These are phyloP conservation scores for Formicarius rufipectus DNA, from an alignment of 2,113 vertebrate genomes.

Conservation along the genomic window DNA sequence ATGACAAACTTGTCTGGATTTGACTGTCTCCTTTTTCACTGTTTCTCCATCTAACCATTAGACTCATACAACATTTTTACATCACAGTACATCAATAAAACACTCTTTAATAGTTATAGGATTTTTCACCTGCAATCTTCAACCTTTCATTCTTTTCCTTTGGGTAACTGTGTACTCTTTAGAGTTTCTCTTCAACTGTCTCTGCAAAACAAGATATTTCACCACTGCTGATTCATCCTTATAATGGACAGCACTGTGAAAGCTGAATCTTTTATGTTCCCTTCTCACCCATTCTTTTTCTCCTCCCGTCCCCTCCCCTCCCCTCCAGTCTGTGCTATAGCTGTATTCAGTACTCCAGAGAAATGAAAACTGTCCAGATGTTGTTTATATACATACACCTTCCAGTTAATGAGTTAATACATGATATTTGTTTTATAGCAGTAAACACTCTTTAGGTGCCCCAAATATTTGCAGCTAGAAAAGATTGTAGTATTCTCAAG, in stretches of 20 bases:
- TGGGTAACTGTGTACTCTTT: neutral
- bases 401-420: slow-evolving; percentile 36
- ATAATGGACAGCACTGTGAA: neutral
- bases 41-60: neutral
- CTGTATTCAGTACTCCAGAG: neutral
- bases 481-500: neutral
- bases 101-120: neutral
- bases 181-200: neutral
- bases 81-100: neutral
- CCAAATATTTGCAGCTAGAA: slow-evolving; percentile 45
- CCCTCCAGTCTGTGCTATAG: neutral
- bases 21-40: neutral
- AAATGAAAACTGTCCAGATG: slow-evolving; percentile 49
- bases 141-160: neutral
- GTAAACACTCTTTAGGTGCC: slow-evolving; percentile 20
- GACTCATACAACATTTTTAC: neutral
- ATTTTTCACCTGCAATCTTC: neutral
- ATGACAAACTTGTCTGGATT: neutral
- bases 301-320: neutral
- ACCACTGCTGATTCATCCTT: neutral
- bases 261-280: neutral
- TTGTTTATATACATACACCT: slow-evolving; percentile 56
- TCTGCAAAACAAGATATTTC: neutral
- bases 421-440: slow-evolving; percentile 29
- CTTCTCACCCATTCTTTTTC: neutral